Conservation (phyloP, 2,113 vertebrate species). For the Tyto alba region DNA sequence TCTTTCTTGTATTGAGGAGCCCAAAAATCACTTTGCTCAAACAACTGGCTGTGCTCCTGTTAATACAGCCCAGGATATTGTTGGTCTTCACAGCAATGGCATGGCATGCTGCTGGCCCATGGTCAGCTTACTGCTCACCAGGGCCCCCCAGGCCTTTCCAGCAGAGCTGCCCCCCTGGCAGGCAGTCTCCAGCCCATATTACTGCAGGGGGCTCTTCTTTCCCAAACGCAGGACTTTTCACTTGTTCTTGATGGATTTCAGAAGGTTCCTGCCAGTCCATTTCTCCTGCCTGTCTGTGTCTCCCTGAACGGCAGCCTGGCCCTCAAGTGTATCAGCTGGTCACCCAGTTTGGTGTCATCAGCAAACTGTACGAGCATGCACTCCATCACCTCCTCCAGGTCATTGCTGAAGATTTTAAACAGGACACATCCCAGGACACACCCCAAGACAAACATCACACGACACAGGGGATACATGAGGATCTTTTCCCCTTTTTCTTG, state of each 20-base stretch:
- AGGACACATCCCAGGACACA: not conserved
- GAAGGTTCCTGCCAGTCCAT: not conserved
- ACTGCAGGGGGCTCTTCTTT: not conserved
- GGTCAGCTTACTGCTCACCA: not conserved
- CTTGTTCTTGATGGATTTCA: not conserved
- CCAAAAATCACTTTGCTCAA: too few species aligned
- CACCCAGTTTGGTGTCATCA: not conserved
- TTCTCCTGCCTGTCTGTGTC: not conserved
- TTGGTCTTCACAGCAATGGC: not conserved
- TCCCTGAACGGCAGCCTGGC: not conserved
- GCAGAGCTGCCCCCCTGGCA: not conserved
- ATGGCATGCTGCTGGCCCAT: not conserved
- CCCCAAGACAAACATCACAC: not conserved
- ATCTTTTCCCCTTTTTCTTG: not conserved
- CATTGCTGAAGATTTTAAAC: not conserved
- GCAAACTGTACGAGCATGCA: not conserved
- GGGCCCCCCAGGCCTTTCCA: not conserved
- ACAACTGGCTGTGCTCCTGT: too few species aligned
- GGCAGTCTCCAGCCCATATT: not conserved
- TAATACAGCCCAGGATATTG: not conserved
- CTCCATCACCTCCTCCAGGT: not conserved
- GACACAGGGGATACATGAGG: fast-evolving
- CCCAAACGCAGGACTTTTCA: not conserved
- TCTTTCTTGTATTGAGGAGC: not conserved
- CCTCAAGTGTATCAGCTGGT: not conserved